These are phyloP conservation scores for Drosophila borborema DNA, from an alignment of 2,888 invertebrate genomes.

Conservation along the genomic window DNA sequence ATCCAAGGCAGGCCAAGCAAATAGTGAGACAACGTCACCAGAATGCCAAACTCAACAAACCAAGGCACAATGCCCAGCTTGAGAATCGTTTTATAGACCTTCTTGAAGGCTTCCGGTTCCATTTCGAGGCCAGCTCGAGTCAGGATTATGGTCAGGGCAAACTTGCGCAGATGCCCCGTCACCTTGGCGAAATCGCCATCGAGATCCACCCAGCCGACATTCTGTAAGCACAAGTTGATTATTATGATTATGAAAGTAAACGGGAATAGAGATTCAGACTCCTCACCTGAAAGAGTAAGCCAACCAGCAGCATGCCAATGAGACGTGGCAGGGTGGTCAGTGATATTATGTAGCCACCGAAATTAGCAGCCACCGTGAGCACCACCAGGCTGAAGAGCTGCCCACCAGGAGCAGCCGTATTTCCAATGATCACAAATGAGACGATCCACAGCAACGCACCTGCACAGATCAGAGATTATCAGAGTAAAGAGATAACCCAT, in stretches of 20 bases:
- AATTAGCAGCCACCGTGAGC: constrained; percentile 91
- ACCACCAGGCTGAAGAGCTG: constrained; percentile 92
- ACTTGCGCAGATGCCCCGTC: constrained; percentile 91
- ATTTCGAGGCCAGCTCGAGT: constrained; percentile 97
- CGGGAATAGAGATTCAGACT: background rate
- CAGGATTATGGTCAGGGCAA: constrained; percentile 96
- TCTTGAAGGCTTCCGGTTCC: constrained; percentile 93
- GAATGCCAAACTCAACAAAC: constrained; percentile 90
- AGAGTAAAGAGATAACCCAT: rapidly evolving
- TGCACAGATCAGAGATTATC: constrained; percentile 55
- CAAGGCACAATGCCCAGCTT: constrained; percentile 95
- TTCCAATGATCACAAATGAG: constrained; percentile 91
- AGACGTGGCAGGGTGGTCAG: constrained; percentile 93
- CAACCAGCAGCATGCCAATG: constrained; percentile 94
- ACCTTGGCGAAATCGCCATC: constrained; percentile 89
- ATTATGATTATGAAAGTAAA: background rate
- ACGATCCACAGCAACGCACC: constrained; percentile 91
- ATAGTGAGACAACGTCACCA: constrained; percentile 89
- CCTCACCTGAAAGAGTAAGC: constrained; percentile 88
- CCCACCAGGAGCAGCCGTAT: constrained; percentile 94
- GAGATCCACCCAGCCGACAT: constrained; percentile 90
- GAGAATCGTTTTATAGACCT: constrained; percentile 92
- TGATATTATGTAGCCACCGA: constrained; percentile 93
- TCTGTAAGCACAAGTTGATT: constrained; percentile 84
- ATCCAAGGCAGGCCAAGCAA: constrained; percentile 93